Base-by-base conservation (phyloP, 2,888 invertebrate species). In the Sympetrum striolatum region DNA sequence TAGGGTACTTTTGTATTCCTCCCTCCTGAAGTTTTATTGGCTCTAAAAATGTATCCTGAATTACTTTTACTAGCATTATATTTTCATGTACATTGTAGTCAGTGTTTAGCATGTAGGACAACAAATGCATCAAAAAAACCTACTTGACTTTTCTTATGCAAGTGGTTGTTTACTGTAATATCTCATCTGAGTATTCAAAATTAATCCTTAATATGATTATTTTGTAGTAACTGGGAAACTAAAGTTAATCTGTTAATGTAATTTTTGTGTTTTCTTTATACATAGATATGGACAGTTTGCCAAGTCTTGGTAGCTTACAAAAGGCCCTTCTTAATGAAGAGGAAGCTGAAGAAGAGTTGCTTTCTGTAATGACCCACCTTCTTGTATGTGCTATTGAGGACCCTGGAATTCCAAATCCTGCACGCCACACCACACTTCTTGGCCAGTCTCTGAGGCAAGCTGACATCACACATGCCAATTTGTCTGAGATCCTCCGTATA, bases 361-460 rank as follows among this genome's bases (percentile, higher is more conserved):
- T 98, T 80, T 97, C 97, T 90, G 97, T 98, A 12, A 96, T 98
- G 94, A 97, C 98, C 15, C 98, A 98, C 93, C 95, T 99, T 39
- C 95, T 99, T 44, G 97, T 98, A 53, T 98, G 98, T 93, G 98
- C 98, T 91, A 97, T 98, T 90, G 98, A 98, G 94, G 98, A 99
- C 95, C 98, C 97, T 3, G 98, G 98, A 0, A 98, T 98, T 91
- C 98, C 98, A 0, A 98, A 98, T 94, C 98, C 98, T 0, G 97
- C 97, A 0, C 95, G 98, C 0, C 98, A 98, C 93, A 97, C 98
- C 0, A 99, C 98, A 0, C 95, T 97, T 12, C 95, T 99, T 4
- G 98, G 98, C 0, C 98, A 99, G 94, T 98, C 98, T 91, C 95
- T 99, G 90, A 95, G 97, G 2, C 96, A 96, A 92, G 97, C 98